These are phyloP conservation scores for Serranus cabrilla DNA, from an alignment of 2,797 vertebrate species.

Conservation along the genomic window DNA sequence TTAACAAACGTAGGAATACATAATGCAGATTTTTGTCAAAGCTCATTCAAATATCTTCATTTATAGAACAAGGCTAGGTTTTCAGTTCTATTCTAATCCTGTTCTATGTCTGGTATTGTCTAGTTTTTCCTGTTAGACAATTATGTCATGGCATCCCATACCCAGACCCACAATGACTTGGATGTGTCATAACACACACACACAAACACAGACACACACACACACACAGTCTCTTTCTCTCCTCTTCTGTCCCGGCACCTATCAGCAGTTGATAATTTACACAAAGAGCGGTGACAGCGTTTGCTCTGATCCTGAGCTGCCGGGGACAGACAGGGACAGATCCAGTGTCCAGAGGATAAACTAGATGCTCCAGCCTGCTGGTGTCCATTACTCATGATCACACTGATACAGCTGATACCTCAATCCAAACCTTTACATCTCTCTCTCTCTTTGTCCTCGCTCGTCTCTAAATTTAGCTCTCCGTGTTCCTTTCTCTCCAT, in stretches of 20 bases:
- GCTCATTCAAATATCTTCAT: neutral
- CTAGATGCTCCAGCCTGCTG: slow-evolving; percentile 49
- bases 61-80: neutral
- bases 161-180: slow-evolving; percentile 21
- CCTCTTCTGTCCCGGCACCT: slow-evolving; percentile 10
- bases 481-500: neutral
- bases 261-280: slow-evolving; percentile 52
- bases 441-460: slow-evolving; percentile 11
- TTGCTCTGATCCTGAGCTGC: slow-evolving; percentile 54
- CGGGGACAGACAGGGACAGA: slow-evolving; percentile 51
- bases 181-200: slow-evolving; percentile 20
- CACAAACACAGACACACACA: slow-evolving; percentile 7
- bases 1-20: slow-evolving; percentile 3
- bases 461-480: slow-evolving; percentile 14
- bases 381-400: slow-evolving; percentile 73
- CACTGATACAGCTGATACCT: slow-evolving; percentile 47
- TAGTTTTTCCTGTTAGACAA: neutral
- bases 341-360: slow-evolving; percentile 64
- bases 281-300: slow-evolving; percentile 22
- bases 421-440: slow-evolving; percentile 24
- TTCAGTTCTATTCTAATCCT: slow-evolving; percentile 15
- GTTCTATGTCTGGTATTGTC: slow-evolving; percentile 1
- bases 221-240: neutral
- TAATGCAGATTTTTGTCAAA: slow-evolving; percentile 11
- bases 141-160: slow-evolving; percentile 12